A percentile compares a stretch with the other conserved stretches of the same genome.
phyloP scores from a whole-genome alignment of 2,113 vertebrate genomes.

The Dicaeum eximium region DNA sequence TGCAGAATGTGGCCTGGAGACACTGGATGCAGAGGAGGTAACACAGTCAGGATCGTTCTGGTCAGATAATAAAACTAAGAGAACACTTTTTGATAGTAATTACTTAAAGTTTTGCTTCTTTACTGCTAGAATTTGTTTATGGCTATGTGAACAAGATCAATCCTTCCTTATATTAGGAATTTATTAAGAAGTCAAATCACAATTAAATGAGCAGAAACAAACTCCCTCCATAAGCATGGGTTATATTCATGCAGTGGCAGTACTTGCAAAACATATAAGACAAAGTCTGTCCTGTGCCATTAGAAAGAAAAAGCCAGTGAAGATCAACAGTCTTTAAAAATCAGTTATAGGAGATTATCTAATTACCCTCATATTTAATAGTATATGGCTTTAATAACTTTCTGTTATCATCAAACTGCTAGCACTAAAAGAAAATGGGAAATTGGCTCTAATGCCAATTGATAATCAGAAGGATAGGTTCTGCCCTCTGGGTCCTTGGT shows the following conservation, averaged over 20 bases:
- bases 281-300: neutral
- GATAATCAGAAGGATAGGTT: neutral
- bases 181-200: neutral
- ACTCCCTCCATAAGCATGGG: neutral
- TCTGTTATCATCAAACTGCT: conserved; percentile 10
- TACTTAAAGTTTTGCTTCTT: neutral
- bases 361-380: conserved; percentile 20
- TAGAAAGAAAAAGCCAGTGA: neutral
- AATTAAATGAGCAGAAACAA: neutral
- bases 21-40: neutral
- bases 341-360: neutral
- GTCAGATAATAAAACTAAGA: neutral
- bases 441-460: neutral
- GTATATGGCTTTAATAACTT: conserved; percentile 9
- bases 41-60: neutral
- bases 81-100: neutral
- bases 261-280: neutral
- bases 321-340: neutral
- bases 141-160: neutral
- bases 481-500: neutral
- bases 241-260: neutral
- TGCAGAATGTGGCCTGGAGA: neutral
- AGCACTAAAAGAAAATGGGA: neutral
- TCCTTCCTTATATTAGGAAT: neutral
- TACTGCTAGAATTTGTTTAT: neutral